Evolutionary conservation across 2,797 vertebrate genomes (phyloP), one percentile per base, ranked within the genome.

Genomic region (Morelia viridis): DNA sequence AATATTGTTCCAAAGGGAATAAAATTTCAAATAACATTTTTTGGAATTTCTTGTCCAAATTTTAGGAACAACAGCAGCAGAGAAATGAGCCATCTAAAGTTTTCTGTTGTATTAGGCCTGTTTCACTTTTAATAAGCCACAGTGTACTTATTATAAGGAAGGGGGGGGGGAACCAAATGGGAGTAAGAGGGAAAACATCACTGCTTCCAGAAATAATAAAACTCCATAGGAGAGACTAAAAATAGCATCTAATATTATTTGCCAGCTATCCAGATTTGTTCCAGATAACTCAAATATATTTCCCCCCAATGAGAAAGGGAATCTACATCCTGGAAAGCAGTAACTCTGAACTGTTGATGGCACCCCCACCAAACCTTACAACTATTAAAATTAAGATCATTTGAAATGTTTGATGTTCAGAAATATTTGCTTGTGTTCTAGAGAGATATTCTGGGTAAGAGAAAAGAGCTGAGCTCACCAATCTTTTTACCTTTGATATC

Each of bases 121-220:
- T 92, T 90, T 90, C 87, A 56, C 1, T 35, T 60, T 56, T 71
- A 26, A 31, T 53, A 87, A 83, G 46, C n/a, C 17, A 84, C 35
- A 50, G 11, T 22, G 91, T 92, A 94, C 62, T 64, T 71, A 17
- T 90, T 46, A 60, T 87, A 41, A 61, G 41, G 6, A 50, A n/a
- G n/a, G n/a, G 17, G 41, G 3, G 28, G 9, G 11, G 5, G 4
- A 50, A n/a, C 6, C 11, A 90, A 60, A 17, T 22, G 24, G 19
- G 26, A 8, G 1, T 17, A 53, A 46, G 26, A 15, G 10, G 28
- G 46, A 4, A 26, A 64, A 17, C n/a, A 84, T 53, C 50, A 28
- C 17, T 87, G 53, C 35, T 24, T 5, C 53, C 50, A 86, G 1
- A 9, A 86, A 28, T 57, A 65, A 86, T 68, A 31, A 84, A 86